Evolutionary conservation across 2,888 invertebrate species (phyloP).

Genomic region (Teleiodes luculella): DNA sequence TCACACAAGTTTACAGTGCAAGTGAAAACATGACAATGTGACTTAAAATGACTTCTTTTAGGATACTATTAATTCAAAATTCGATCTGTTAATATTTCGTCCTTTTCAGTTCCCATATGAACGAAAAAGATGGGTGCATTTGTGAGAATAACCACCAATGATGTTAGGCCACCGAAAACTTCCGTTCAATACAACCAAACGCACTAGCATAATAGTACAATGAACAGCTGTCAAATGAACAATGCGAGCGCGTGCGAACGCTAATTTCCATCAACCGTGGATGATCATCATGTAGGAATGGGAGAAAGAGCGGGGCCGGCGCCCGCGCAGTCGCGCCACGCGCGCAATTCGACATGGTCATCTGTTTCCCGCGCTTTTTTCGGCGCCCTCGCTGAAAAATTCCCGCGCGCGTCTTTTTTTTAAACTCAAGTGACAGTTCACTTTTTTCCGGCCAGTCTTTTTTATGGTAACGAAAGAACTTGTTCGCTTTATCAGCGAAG

Average conservation of each 20-base stretch:
- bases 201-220: slow-evolving; percentile 28
- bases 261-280: slow-evolving; percentile 53
- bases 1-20: too few species aligned
- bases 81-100: too few species aligned
- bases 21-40: too few species aligned
- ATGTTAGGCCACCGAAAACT: too few species aligned
- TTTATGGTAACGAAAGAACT: neutral
- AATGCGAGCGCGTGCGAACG: slow-evolving; percentile 44
- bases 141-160: neutral
- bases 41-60: too few species aligned
- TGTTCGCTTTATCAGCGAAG: neutral
- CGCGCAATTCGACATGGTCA: slow-evolving; percentile 77
- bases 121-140: neutral
- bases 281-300: slow-evolving; percentile 63
- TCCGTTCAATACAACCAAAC: neutral
- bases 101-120: too few species aligned
- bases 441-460: slow-evolving; percentile 2
- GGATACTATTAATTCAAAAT: too few species aligned
- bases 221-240: slow-evolving; percentile 49
- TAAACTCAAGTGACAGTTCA: slow-evolving; percentile 14
- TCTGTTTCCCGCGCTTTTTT: slow-evolving; percentile 43
- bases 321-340: slow-evolving; percentile 68
- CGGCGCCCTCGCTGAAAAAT: slow-evolving; percentile 5
- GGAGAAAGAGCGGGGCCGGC: slow-evolving; percentile 71
- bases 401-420: slow-evolving; percentile 13